phyloP scores from a whole-genome alignment of 2,888 invertebrate genomes.

The Scotopteryx bipunctaria region DNA sequence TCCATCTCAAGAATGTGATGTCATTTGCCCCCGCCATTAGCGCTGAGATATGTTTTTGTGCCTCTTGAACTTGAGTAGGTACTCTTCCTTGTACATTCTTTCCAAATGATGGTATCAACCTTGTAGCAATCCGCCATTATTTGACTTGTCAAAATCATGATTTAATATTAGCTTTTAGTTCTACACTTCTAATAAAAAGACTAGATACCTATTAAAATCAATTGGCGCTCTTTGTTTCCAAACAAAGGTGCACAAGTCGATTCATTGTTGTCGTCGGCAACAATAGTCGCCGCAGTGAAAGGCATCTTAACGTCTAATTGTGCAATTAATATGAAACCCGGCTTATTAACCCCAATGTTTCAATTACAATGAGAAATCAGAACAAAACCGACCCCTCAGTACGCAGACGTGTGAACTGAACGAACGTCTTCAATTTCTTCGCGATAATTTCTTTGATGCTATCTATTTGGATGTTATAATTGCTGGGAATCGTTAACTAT shows the following conservation, averaged over 20 bases:
- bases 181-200: constrained; percentile 9
- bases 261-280: constrained; percentile 54
- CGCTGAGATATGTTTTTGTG: constrained; percentile 32
- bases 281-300: constrained; percentile 61
- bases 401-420: constrained; percentile 42
- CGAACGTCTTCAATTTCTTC: constrained; percentile 48
- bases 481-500: constrained; percentile 23
- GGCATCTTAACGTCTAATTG: constrained; percentile 60
- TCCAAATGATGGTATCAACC: constrained; percentile 27
- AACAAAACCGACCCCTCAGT: constrained; percentile 47
- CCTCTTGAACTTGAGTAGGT: constrained; percentile 23
- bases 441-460: constrained; percentile 38
- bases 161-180: background rate
- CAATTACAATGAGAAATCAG: constrained; percentile 61
- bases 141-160: background rate
- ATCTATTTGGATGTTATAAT: constrained; percentile 31
- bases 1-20: constrained; percentile 40
- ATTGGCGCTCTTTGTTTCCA: constrained; percentile 27
- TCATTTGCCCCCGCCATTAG: constrained; percentile 37
- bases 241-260: constrained; percentile 42
- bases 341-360: constrained; percentile 63
- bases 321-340: constrained; percentile 66
- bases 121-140: background rate
- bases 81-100: constrained; percentile 38
- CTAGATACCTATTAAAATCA: constrained; percentile 31